A percentile compares a stretch with the other conserved stretches of the same genome.
Evolutionary conservation across 1,140 invertebrate genomes (phyloP).

Genomic region (Phymorhynchus buccinoides): DNA sequence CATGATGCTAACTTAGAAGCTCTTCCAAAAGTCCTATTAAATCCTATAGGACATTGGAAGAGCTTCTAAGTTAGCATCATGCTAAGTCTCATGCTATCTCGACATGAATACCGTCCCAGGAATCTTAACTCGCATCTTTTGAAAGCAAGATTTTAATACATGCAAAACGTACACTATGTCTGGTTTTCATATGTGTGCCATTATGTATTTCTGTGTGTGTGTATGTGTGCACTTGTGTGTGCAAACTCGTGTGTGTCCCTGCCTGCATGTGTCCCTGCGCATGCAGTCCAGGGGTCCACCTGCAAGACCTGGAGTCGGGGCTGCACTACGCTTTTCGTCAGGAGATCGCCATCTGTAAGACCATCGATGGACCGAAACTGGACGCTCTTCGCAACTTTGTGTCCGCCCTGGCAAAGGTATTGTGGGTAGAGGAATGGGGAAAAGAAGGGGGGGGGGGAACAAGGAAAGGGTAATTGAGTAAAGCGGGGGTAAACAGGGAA

Average conservation of each 20-base stretch:
- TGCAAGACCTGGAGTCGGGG: slow-evolving; percentile 89
- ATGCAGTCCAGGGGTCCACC: slow-evolving; percentile 77
- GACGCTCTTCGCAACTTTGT: slow-evolving; percentile 84
- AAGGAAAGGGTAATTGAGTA: neutral
- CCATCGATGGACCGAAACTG: slow-evolving; percentile 81
- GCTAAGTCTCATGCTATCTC: too few species aligned
- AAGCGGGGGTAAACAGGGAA: neutral
- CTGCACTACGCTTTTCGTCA: slow-evolving; percentile 85
- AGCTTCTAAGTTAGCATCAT: too few species aligned
- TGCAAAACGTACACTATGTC: too few species aligned
- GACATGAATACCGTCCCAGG: too few species aligned
- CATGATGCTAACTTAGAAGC: too few species aligned
- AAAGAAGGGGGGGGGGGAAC: neutral
- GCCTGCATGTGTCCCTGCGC: neutral
- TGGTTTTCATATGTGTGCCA: neutral
- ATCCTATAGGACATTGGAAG: too few species aligned
- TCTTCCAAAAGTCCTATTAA: too few species aligned
- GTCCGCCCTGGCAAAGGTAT: slow-evolving; percentile 78
- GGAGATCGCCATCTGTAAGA: slow-evolving; percentile 83
- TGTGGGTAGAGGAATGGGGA: slow-evolving; percentile 49
- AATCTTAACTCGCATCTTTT: too few species aligned
- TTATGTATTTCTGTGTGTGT: neutral
- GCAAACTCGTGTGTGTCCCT: neutral
- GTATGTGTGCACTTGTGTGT: neutral
- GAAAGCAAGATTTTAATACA: too few species aligned